Conservation (phyloP, 1,140 invertebrate species). For the Zaprionus tsacasi region DNA sequence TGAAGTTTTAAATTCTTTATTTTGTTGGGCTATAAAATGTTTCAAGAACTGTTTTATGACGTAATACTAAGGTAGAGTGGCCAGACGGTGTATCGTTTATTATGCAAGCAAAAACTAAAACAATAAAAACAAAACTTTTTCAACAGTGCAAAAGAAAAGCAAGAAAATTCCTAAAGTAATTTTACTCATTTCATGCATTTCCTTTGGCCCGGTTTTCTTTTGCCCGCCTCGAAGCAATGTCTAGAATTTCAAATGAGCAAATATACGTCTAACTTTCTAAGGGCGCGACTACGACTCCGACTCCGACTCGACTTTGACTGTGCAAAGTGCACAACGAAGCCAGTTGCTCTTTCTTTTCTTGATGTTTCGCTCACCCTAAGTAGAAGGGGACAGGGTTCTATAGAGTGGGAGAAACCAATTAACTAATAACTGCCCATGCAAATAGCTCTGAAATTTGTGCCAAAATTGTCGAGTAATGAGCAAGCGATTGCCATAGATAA, state of each 20-base stretch:
- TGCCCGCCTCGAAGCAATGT: background rate
- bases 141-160: slow-evolving; percentile 29
- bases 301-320: slow-evolving; percentile 35
- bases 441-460: slow-evolving; percentile 38
- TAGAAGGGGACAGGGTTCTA: background rate
- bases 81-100: background rate
- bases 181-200: slow-evolving; percentile 64
- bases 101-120: slow-evolving; percentile 38
- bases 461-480: slow-evolving; percentile 35
- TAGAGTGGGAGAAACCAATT: background rate
- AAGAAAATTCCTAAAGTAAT: slow-evolving; percentile 68
- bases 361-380: background rate
- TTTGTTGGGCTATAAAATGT: background rate
- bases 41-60: slow-evolving; percentile 6
- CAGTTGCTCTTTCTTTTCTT: slow-evolving; percentile 27
- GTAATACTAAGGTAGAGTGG: slow-evolving; percentile 5
- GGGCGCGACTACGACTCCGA: slow-evolving; percentile 7
- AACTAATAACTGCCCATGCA: slow-evolving; percentile 35
- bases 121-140: slow-evolving; percentile 62
- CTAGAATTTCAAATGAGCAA: slow-evolving; percentile 68
- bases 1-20: slow-evolving; percentile 11
- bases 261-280: slow-evolving; percentile 16
- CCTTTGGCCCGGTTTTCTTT: slow-evolving; percentile 6
- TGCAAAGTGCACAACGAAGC: slow-evolving; percentile 30
- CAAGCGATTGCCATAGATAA: slow-evolving; percentile 12